These are phyloP conservation scores for Eremobia ochroleuca DNA, from an alignment of 2,888 invertebrate genomes.

Conservation along the genomic window DNA sequence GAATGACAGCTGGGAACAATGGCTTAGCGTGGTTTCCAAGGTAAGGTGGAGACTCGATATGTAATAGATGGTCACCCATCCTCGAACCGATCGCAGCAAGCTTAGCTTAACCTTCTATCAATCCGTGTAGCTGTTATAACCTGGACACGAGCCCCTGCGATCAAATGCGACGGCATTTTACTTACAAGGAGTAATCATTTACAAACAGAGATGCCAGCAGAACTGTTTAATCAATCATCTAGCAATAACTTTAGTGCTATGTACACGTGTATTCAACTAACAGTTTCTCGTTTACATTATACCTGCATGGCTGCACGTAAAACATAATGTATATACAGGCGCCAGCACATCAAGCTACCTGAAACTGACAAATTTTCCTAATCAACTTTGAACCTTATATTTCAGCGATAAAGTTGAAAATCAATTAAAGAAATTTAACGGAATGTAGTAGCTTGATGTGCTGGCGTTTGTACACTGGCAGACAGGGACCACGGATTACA, in stretches of 20 bases:
- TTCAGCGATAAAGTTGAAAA: too few species aligned
- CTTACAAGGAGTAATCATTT: not conserved
- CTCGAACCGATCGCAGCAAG: too few species aligned
- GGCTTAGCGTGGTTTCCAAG: not conserved
- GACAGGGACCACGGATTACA: conserved; percentile 1
- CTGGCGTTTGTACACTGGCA: not conserved
- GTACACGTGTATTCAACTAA: conserved; percentile 26
- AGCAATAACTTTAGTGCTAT: conserved; percentile 7
- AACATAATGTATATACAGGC: conserved; percentile 50
- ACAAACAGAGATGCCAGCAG: conserved; percentile 2
- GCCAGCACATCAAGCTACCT: too few species aligned
- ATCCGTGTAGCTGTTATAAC: not conserved
- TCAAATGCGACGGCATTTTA: not conserved
- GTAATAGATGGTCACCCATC: not conserved
- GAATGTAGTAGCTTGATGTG: too few species aligned
- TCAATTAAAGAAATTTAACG: too few species aligned
- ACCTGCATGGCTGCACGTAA: conserved; percentile 32
- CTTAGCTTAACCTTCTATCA: too few species aligned
- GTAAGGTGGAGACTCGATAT: not conserved
- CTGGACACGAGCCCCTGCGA: not conserved
- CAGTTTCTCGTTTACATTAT: conserved; percentile 19
- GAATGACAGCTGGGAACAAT: not conserved
- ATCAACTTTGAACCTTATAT: too few species aligned
- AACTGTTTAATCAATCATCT: conserved; percentile 11
- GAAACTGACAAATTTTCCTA: too few species aligned